These are phyloP conservation scores for Pseudopodoces humilis DNA, from an alignment of 2,113 vertebrate species.

Conservation along the genomic window DNA sequence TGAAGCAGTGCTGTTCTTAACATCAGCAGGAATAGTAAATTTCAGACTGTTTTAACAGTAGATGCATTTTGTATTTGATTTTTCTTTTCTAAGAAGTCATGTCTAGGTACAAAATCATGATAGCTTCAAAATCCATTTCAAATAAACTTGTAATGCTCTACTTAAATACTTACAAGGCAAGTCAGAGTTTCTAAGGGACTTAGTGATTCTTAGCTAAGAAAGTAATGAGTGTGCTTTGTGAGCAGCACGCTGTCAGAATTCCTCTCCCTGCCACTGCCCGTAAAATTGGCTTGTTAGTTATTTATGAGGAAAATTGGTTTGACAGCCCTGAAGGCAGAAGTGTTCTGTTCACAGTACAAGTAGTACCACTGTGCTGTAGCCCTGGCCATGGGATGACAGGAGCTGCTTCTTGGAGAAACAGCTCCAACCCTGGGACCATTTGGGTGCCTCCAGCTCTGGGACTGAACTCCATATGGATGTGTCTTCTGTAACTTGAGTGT, in stretches of 20 bases:
- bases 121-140: background rate
- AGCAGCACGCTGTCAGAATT: background rate
- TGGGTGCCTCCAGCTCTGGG: background rate
- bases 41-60: background rate
- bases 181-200: background rate
- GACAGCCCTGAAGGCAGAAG: constrained; percentile 15
- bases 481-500: background rate
- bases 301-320: background rate
- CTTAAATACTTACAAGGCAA: background rate
- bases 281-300: background rate
- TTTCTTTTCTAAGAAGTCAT: background rate
- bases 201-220: background rate
- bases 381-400: background rate
- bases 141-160: background rate
- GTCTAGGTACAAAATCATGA: background rate
- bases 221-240: background rate
- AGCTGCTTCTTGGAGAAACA: background rate
- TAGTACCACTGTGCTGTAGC: fast-evolving
- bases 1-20: background rate
- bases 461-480: background rate
- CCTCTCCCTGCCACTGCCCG: background rate
- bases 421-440: fast-evolving
- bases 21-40: background rate
- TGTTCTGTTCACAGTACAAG: background rate
- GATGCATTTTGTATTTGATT: background rate